These are phyloP conservation scores for Tenthredo distinguenda DNA, from an alignment of 2,888 invertebrate species.

Conservation along the genomic window DNA sequence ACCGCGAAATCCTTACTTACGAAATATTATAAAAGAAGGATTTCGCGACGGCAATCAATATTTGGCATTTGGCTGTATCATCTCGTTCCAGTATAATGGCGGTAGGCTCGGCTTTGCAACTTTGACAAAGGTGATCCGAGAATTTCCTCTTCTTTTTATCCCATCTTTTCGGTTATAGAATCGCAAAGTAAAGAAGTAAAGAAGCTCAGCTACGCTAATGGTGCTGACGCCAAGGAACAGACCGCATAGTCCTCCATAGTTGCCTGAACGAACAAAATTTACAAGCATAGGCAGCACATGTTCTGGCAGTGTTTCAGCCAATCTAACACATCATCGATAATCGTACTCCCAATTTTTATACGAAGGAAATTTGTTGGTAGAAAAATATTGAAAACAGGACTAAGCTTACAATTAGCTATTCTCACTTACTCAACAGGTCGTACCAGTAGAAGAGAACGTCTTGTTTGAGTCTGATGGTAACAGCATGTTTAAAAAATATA, in stretches of 20 bases:
- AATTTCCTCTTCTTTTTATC: background rate
- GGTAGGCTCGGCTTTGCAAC: background rate
- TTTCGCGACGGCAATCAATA: background rate
- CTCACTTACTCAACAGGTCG: constrained; percentile 83
- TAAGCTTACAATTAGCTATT: background rate
- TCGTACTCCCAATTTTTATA: background rate
- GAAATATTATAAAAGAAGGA: background rate
- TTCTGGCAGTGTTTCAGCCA: background rate
- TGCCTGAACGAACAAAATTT: background rate
- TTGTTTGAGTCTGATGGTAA: constrained; percentile 78
- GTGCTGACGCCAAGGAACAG: background rate
- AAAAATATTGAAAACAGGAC: background rate
- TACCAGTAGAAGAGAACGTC: constrained; percentile 83
- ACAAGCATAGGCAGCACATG: background rate
- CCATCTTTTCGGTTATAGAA: background rate
- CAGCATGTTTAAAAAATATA: constrained; percentile 61
- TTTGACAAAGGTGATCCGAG: background rate
- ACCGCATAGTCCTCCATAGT: background rate
- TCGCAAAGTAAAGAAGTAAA: background rate
- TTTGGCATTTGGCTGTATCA: constrained; percentile 31
- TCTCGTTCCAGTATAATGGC: constrained; percentile 35
- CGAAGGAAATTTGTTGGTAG: background rate
- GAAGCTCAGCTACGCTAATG: background rate
- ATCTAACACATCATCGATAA: background rate
- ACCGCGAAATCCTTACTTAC: background rate